Evolutionary conservation across 2,888 invertebrate genomes (phyloP), one percentile per base, ranked within the genome.

Genomic region (Caenorhabditis imperialis): DNA sequence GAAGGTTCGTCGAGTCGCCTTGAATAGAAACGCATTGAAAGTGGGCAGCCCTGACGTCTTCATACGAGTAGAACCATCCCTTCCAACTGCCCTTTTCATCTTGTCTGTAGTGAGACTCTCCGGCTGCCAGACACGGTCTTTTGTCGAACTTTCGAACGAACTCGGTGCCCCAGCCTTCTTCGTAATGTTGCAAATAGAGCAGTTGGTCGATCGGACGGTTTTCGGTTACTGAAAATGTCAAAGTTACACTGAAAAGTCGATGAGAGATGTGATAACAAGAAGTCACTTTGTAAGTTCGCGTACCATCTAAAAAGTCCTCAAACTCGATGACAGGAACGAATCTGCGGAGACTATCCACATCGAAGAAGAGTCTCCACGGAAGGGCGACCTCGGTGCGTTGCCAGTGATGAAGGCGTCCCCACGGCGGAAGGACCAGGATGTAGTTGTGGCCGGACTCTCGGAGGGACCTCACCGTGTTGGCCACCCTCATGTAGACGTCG

Each of bases 401-500:
- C 98, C 99, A 99, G 88, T 99, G 99, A 82, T 94, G 94, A 3
- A 98, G 89, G 74, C 92, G 91, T 60, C 93, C 92, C 94, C 96
- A 99, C 0, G 98, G 96, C 14, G 97, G 97, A 77, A 99, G 90
- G 50, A 97, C 94, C 86, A 88, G 76, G 12, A 85, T 61, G 47
- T 76, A 86, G 62, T 88, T 85, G 14, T 84, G 73, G 8, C 88
- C 90, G 67, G 74, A 67, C 22, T 87, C 81, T 70, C 92, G 91
- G 58, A 95, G 90, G 70, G 92, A 91, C 30, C 92, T 91, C 0
- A 94, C 91, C 87, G 96, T 92, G 48, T 93, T 92, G 1, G 96
- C 95, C 84, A 96, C 91, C 81, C 98, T 91, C 91, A 98, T 93
- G 87, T 95, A 98, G 1, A 99, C 97, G 90, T 99, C 98, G 35